A percentile compares a stretch with the other conserved stretches of the same genome.
These are phyloP conservation scores for Silurus asotus DNA, from an alignment of 2,113 vertebrate genomes.

Conservation along the genomic window DNA sequence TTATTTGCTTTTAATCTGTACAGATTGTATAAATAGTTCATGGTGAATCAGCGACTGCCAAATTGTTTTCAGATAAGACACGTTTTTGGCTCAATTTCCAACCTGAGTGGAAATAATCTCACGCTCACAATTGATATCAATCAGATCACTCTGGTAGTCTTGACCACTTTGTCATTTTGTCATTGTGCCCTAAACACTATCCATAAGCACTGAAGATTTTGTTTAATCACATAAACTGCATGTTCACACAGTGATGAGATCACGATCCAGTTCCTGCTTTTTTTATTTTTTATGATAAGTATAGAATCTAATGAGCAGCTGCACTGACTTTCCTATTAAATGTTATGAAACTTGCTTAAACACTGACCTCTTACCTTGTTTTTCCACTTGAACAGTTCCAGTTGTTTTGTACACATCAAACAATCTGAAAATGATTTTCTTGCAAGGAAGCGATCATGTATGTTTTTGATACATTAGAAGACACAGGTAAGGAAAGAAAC, in stretches of 20 bases:
- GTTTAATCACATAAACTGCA: background rate
- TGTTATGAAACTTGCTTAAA: background rate
- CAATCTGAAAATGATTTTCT: background rate
- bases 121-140: background rate
- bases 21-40: constrained; percentile 21
- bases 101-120: background rate
- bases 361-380: background rate
- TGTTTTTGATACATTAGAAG: background rate
- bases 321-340: background rate
- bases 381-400: background rate
- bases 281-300: background rate
- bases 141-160: background rate
- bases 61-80: background rate
- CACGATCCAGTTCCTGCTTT: background rate
- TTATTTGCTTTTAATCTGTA: background rate
- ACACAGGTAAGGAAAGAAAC: background rate
- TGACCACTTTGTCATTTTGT: background rate
- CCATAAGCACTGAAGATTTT: background rate
- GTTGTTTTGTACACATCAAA: background rate
- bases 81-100: background rate
- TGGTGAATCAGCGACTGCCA: background rate
- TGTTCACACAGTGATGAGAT: background rate
- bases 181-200: constrained; percentile 19
- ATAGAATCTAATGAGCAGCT: background rate
- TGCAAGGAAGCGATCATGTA: background rate